phyloP scores from a whole-genome alignment of 2,797 vertebrate genomes.

The Phyllotis vaccarum region DNA sequence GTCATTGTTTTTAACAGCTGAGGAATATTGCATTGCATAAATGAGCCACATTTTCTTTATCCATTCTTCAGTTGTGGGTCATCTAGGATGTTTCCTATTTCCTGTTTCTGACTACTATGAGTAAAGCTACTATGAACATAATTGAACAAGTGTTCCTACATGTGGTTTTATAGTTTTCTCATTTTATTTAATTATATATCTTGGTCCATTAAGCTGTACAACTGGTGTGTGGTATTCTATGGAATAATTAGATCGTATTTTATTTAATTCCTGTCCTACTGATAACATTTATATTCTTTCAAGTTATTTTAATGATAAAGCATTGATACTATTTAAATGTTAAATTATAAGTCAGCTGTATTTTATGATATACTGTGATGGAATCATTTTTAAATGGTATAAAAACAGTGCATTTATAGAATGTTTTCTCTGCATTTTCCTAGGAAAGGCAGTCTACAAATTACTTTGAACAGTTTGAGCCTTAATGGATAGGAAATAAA shows the following conservation, averaged over 20 bases:
- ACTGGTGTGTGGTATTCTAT: neutral
- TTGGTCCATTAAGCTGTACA: constrained; percentile 34
- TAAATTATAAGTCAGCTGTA: neutral
- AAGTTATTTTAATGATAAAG: constrained; percentile 30
- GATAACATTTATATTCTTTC: neutral
- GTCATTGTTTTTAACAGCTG: neutral
- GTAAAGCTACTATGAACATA: neutral
- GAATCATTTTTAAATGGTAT: neutral
- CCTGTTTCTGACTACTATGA: neutral
- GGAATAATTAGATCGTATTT: neutral
- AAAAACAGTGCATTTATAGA: neutral
- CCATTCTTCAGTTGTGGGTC: neutral
- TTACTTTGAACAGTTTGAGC: constrained; percentile 34
- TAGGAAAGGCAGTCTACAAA: neutral
- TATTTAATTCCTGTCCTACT: constrained; percentile 17
- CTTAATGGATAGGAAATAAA: constrained; percentile 9
- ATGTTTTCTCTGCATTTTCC: neutral
- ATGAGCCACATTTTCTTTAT: neutral
- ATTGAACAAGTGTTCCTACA: neutral
- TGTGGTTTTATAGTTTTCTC: neutral
- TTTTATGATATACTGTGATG: neutral
- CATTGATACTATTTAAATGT: constrained; percentile 6
- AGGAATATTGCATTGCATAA: neutral
- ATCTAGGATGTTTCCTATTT: neutral
- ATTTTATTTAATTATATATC: constrained; percentile 27